phyloP scores from a whole-genome alignment of 2,888 invertebrate species.

The Eupithecia inturbata region DNA sequence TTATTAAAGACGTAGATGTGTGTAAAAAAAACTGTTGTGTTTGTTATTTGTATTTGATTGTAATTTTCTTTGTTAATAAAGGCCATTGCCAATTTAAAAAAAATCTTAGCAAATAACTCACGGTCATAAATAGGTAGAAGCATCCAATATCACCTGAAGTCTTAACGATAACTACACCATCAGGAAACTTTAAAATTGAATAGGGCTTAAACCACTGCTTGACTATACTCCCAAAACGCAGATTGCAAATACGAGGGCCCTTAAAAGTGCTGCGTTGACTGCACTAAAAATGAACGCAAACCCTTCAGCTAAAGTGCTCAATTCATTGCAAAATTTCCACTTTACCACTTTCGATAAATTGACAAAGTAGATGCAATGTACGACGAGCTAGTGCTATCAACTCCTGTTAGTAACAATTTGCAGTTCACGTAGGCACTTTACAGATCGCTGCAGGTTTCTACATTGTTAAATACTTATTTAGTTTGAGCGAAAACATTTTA shows the following conservation, averaged over 20 bases:
- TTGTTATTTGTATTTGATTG: too few species aligned
- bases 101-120: too few species aligned
- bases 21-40: too few species aligned
- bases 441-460: neutral
- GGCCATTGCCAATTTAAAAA: too few species aligned
- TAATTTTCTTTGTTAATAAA: too few species aligned
- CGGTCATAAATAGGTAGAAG: too few species aligned
- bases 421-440: neutral
- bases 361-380: slow-evolving; percentile 26
- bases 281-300: slow-evolving; percentile 7
- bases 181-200: neutral
- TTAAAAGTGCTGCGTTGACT: neutral
- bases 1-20: too few species aligned
- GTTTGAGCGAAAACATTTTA: neutral
- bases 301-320: slow-evolving; percentile 27
- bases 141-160: too few species aligned
- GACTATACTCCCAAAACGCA: neutral
- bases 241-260: neutral
- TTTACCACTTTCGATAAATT: slow-evolving; percentile 34
- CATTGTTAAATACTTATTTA: neutral
- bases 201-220: neutral
- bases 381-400: slow-evolving; percentile 3
- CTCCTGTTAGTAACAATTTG: neutral
- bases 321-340: slow-evolving; percentile 36
- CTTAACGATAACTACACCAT: neutral